Evolutionary conservation across 35 echinoderm and acorn worm species (phyloP).

Genomic region (Ophioderma brevispina): DNA sequence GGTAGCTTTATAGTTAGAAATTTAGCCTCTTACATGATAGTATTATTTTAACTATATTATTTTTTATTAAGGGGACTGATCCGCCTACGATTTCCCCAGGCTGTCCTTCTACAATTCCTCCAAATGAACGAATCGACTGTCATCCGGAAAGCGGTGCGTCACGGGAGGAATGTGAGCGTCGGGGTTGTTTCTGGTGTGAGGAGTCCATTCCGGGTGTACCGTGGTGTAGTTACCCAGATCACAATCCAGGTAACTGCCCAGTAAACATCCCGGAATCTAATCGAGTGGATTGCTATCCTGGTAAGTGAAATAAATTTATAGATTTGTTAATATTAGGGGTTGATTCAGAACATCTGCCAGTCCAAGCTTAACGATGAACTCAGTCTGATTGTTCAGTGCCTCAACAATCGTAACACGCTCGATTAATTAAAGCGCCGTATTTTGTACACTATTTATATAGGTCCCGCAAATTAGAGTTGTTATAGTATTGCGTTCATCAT

Average conservation of each 20-base stretch:
- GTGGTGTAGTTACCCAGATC: slow-evolving; percentile 79
- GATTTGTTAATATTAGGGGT: too few relatives aligned
- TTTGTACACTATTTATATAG: too few relatives aligned
- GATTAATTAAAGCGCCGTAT: too few relatives aligned
- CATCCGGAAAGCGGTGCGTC: slow-evolving; percentile 32
- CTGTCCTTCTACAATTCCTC: slow-evolving; percentile 49
- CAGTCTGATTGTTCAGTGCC: too few relatives aligned
- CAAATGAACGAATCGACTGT: slow-evolving; percentile 57
- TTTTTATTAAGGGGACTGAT: too few relatives aligned
- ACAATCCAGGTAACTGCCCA: slow-evolving; percentile 8
- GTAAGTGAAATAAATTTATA: slow-evolving; percentile 3
- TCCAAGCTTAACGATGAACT: too few relatives aligned
- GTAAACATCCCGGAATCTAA: slow-evolving; percentile 53
- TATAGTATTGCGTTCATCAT: too few relatives aligned
- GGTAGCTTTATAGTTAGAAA: too few relatives aligned
- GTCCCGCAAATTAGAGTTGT: too few relatives aligned
- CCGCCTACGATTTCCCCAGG: not conserved
- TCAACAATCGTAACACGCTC: too few relatives aligned
- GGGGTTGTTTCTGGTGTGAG: slow-evolving; percentile 72
- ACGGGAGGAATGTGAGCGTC: slow-evolving; percentile 29
- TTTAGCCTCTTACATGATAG: too few relatives aligned
- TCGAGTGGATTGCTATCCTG: slow-evolving; percentile 68
- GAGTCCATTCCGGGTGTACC: slow-evolving; percentile 50
- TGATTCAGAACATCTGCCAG: slow-evolving; percentile 20
- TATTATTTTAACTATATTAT: too few relatives aligned